Percentiles rank a stretch among this genome's conserved stretches.
Conservation (phyloP, 2,113 vertebrate genomes). For the Syngnathoides biaculeatus region DNA sequence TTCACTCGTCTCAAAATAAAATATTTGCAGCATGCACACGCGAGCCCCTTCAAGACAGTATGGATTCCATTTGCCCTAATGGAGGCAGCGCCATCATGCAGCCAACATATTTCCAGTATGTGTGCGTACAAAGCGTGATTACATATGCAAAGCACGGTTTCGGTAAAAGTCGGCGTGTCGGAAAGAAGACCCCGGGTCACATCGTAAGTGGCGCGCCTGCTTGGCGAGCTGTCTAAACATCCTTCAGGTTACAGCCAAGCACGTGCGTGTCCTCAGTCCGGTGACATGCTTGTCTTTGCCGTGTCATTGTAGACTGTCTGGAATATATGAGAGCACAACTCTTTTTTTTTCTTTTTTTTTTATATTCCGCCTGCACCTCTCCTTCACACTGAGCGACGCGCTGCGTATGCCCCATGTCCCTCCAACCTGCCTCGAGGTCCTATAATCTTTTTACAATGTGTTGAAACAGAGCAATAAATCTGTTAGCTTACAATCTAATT, state of each 20-base stretch:
- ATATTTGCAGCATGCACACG: too few relatives aligned
- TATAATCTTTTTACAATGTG: slow-evolving; percentile 97
- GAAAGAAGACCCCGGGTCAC: slow-evolving; percentile 26
- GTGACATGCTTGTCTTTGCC: slow-evolving; percentile 65
- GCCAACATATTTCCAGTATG: not conserved
- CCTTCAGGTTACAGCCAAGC: slow-evolving; percentile 47
- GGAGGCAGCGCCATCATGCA: too few relatives aligned
- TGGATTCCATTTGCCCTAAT: too few relatives aligned
- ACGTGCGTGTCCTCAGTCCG: slow-evolving; percentile 37
- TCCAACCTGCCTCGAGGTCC: slow-evolving; percentile 89
- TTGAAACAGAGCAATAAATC: slow-evolving; percentile 99
- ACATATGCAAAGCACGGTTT: not conserved
- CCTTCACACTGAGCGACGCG: slow-evolving; percentile 47
- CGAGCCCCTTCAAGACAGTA: too few relatives aligned
- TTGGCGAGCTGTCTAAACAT: slow-evolving; percentile 50
- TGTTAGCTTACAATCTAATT: slow-evolving; percentile 99
- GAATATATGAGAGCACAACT: slow-evolving; percentile 51
- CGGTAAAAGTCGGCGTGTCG: not conserved
- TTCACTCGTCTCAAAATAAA: too few relatives aligned
- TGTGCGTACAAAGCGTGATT: not conserved
- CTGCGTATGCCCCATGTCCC: slow-evolving; percentile 68
- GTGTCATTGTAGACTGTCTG: slow-evolving; percentile 64
- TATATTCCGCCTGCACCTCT: slow-evolving; percentile 34
- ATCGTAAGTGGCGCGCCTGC: slow-evolving; percentile 29
- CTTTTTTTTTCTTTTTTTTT: too few relatives aligned